phyloP scores from a whole-genome alignment of 2,797 vertebrate species.

The Margarornis squamiger region DNA sequence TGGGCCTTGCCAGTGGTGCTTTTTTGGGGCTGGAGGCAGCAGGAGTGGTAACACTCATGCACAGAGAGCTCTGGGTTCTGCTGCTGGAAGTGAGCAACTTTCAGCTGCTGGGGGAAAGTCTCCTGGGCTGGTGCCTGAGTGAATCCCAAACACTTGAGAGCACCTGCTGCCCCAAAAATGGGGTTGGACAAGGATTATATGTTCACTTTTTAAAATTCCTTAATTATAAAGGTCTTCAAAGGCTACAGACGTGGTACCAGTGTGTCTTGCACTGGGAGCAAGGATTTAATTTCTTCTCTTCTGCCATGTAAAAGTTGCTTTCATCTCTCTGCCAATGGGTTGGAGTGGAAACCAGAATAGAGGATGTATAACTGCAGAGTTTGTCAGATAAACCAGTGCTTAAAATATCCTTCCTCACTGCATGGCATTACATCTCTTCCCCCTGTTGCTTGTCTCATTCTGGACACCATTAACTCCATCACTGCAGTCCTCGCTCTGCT shows the following conservation, averaged over 20 bases:
- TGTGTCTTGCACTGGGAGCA: not conserved
- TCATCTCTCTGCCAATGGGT: not conserved
- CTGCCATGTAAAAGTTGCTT: not conserved
- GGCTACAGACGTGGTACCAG: not conserved
- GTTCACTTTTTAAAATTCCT: not conserved
- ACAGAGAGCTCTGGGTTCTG: not conserved
- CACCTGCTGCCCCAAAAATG: not conserved
- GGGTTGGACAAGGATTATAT: not conserved
- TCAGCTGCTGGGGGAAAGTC: not conserved
- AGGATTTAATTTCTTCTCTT: not conserved
- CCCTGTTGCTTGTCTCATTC: not conserved
- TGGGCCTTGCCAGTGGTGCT: not conserved
- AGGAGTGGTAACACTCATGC: too few relatives aligned
- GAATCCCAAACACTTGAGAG: not conserved
- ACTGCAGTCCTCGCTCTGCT: not conserved
- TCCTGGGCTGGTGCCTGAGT: not conserved
- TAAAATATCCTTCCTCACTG: not conserved
- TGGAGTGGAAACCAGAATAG: not conserved
- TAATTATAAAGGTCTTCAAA: not conserved
- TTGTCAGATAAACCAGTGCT: constrained; percentile 15
- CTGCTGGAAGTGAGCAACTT: not conserved
- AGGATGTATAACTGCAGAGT: not conserved
- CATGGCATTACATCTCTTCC: not conserved
- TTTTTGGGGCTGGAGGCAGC: not conserved
- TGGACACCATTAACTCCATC: not conserved